Base-by-base conservation (phyloP, 2,113 vertebrate species). In the Zosterops lateralis region DNA sequence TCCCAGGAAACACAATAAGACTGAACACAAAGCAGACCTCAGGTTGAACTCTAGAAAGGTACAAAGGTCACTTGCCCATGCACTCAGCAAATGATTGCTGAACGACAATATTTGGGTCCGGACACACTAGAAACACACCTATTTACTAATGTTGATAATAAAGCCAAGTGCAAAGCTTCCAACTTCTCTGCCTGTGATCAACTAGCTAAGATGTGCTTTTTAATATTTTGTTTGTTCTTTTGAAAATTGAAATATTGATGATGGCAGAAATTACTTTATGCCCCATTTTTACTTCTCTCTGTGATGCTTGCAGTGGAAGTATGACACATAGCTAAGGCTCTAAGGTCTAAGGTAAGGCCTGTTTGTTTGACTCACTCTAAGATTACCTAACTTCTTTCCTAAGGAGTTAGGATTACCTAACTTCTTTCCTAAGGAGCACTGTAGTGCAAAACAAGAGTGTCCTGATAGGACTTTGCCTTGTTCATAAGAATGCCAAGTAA, bases 131-230 rank as follows among this genome's bases (percentile, higher is more conserved):
- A 86, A 94, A 94, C 56, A 61, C 56, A 85, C 71, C 64, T 78
- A 4, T 95, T 97, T 96, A 96, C 87, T 91, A 75, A 95, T 50
- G 50, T 56, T 6, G 19, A 80, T 92, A 95, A 91, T 92, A 92
- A 85, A 82, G n/a, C 79, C 90, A 87, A 61, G 44, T 21, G 8
- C 22, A 91, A 48, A 93, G 25, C 32, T 89, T 92, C 34, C 61
- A 88, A 16, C 8, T 14, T 72, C 73, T 84, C 44, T 89, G 78
- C 68, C 28, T 84, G 26, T 79, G 54, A 84, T 65, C 1, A 1
- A 89, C 77, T 58, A 74, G 29, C 50, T 42, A 50, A 85, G 26
- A 85, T 8, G 25, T 5, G 73, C 54, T 70, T 89, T 84, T 87
- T 31, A 89, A 81, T 61, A 65, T 15, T 77, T 25, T 58, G 4